phyloP scores from a whole-genome alignment of 2,113 vertebrate genomes.

The Chlorocebus sabaeus region DNA sequence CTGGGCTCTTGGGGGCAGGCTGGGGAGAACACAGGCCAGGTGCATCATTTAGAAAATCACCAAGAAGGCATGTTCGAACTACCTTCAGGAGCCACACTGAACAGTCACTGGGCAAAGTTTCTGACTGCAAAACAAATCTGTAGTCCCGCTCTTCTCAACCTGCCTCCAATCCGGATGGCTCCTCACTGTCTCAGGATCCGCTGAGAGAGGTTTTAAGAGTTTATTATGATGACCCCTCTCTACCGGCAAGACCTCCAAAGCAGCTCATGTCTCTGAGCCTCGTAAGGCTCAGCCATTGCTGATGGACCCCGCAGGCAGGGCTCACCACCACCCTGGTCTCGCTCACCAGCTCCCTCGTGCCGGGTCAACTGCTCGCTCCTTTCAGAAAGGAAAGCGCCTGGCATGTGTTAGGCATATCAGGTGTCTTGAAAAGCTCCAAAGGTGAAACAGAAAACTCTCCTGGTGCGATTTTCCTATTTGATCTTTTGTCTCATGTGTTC shows the following conservation, averaged over 20 bases:
- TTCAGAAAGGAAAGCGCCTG: conserved; percentile 50
- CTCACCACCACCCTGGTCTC: neutral
- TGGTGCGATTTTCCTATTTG: conserved; percentile 67
- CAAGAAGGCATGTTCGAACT: neutral
- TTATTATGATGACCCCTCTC: neutral
- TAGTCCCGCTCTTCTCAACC: neutral
- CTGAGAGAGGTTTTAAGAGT: neutral
- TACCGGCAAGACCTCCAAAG: neutral
- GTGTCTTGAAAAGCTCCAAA: conserved; percentile 72
- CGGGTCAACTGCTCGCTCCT: neutral
- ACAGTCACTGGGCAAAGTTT: neutral
- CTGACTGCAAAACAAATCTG: rapidly evolving
- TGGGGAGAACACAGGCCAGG: neutral
- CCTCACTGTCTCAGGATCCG: neutral
- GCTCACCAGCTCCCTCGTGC: neutral
- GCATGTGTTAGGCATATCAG: conserved; percentile 70
- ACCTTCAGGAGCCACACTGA: neutral
- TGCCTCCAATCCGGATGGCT: neutral
- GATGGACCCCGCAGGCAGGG: neutral
- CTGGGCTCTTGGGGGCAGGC: neutral
- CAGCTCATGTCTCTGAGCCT: neutral
- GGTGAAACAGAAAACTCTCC: conserved; percentile 76
- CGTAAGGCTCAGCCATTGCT: neutral
- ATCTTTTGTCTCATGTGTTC: conserved; percentile 80
- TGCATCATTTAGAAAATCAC: neutral